These are phyloP conservation scores for Andrena minutula DNA, from an alignment of 2,888 invertebrate genomes.

Conservation along the genomic window DNA sequence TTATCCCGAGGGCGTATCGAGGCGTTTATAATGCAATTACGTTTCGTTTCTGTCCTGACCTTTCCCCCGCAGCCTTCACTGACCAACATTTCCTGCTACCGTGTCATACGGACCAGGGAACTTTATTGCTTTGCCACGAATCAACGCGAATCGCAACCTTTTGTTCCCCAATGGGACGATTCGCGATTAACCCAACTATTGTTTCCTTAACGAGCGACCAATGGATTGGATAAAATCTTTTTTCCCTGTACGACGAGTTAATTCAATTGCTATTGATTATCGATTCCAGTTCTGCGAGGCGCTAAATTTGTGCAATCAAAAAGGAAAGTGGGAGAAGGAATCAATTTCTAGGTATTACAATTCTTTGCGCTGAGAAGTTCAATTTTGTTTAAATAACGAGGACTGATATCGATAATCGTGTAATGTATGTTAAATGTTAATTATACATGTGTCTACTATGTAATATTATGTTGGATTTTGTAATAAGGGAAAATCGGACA, in stretches of 20 bases:
- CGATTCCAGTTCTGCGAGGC: too few relatives aligned
- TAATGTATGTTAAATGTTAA: too few relatives aligned
- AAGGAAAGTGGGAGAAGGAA: too few relatives aligned
- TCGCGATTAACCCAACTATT: constrained; percentile 2
- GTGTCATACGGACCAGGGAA: constrained; percentile 11
- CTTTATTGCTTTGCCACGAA: constrained; percentile 25
- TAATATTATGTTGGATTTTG: too few relatives aligned
- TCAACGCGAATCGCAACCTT: constrained; percentile 3
- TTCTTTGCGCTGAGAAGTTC: too few relatives aligned
- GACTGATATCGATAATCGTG: too few relatives aligned
- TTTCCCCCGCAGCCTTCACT: constrained; percentile 34
- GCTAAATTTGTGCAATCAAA: too few relatives aligned
- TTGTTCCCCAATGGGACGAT: not conserved
- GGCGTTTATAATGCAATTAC: constrained; percentile 55
- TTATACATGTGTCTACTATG: too few relatives aligned
- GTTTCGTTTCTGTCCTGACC: constrained; percentile 36
- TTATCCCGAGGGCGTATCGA: constrained; percentile 39
- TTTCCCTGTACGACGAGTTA: not conserved
- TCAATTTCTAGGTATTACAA: too few relatives aligned
- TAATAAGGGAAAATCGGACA: too few relatives aligned
- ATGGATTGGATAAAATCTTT: not conserved
- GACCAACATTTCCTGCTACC: constrained; percentile 39
- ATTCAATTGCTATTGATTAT: too few relatives aligned
- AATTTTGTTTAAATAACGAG: too few relatives aligned
- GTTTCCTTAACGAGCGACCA: not conserved